A percentile compares a stretch with the other conserved stretches of the same genome.
phyloP scores from a whole-genome alignment of 2,113 vertebrate genomes.

The Xyliphius kryptos region DNA sequence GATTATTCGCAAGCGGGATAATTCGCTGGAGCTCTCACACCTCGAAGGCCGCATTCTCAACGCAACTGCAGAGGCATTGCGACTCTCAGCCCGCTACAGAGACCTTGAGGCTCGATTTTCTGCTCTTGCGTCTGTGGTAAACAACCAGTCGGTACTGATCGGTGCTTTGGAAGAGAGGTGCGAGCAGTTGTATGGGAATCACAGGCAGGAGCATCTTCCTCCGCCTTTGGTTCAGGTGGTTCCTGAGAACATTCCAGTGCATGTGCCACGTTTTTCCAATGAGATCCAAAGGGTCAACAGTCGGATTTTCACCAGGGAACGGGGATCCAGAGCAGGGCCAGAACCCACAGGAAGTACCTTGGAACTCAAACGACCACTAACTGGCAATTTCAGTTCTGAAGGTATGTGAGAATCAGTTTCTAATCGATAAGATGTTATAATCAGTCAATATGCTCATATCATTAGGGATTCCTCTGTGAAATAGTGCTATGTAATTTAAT shows the following conservation, averaged over 20 bases:
- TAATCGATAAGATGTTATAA: too few relatives aligned
- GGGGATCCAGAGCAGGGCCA: constrained; percentile 68
- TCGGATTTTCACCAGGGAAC: constrained; percentile 65
- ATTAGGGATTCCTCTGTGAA: too few relatives aligned
- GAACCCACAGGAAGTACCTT: constrained; percentile 61
- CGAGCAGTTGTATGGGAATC: constrained; percentile 72
- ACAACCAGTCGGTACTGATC: constrained; percentile 91
- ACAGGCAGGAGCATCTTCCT: constrained; percentile 68
- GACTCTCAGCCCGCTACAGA: constrained; percentile 80
- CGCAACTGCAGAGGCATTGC: constrained; percentile 82
- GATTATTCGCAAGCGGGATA: constrained; percentile 94
- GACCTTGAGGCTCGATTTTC: constrained; percentile 85
- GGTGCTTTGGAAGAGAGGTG: constrained; percentile 84
- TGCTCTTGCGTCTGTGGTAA: constrained; percentile 80
- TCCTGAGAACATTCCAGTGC: constrained; percentile 85
- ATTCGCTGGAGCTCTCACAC: constrained; percentile 90
- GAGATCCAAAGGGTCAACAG: constrained; percentile 85
- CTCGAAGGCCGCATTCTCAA: constrained; percentile 93
- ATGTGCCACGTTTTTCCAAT: constrained; percentile 77
- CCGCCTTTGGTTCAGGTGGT: constrained; percentile 93
- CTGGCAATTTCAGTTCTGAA: constrained; percentile 79
- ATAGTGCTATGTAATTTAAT: too few relatives aligned
- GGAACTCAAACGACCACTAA: constrained; percentile 67
- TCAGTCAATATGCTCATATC: too few relatives aligned
- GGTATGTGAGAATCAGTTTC: too few relatives aligned